Evolutionary conservation across 1,140 invertebrate genomes (phyloP), one percentile per base, ranked within the genome.

Genomic region (Leguminivora glycinivorella): DNA sequence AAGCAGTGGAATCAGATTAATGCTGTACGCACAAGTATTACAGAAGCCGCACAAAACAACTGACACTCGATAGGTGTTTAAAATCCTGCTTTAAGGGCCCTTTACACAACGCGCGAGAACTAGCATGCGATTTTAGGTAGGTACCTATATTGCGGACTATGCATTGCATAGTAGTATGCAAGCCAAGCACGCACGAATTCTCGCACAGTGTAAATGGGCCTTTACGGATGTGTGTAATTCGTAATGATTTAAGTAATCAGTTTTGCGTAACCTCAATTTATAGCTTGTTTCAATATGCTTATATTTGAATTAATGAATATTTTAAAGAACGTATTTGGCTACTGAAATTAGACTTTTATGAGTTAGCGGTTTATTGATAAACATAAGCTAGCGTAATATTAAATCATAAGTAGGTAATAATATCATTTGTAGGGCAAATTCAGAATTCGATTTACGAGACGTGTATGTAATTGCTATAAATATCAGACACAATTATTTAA

Each of bases 241-340:
- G 56, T 60, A 60, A 26, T 60, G 56, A 60, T 60, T 60, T 60
- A 60, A 60, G 24, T 60, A 60, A 60, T 60, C 56, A 60, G 24
- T 60, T 60, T 60, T 60, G 24, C 56, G 24, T 14, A 60, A 60
- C 56, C 24, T 26, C 24, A 26, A 14, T 25, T 60, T n/a, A 14
- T 60, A 0, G 56, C 24, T 14, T 5, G 24, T 58, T 58, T 58
- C 24, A 9, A 58, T 26, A 58, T 24, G 25, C 56, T 58, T 22
- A 52, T 58, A 24, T 60, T 60, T 29, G 19, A 22, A 52, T 52
- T 22, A 52, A 52, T 52, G 17, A 52, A 52, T 52, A 52, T 52
- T 52, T 22, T 22, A 52, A 2, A 52, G 9, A 22, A 5, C n/a
- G 47, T 22, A 52, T 52, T 52, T 52, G 9, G 19, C 7, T 52